A percentile compares a stretch with the other conserved stretches of the same genome.
phyloP scores from a whole-genome alignment of 2,797 vertebrate genomes.

The Melanotaenia maccullochi region DNA sequence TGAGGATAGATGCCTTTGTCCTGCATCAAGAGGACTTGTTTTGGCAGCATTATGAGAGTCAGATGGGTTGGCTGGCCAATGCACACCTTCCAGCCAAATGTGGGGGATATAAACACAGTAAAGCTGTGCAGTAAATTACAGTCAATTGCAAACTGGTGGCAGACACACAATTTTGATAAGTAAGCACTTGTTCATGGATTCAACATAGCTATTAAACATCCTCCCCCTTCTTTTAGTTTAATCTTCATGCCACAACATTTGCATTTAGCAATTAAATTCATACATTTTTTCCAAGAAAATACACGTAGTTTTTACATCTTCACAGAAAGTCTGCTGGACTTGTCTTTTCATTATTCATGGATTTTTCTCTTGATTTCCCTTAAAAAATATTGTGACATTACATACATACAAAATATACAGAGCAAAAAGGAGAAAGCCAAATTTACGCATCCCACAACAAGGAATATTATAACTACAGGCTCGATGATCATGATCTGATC shows the following conservation, averaged over 20 bases:
- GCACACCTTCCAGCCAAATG: slow-evolving; percentile 49
- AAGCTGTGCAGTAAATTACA: slow-evolving; percentile 40
- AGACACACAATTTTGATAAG: slow-evolving; percentile 35
- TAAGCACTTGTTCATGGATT: slow-evolving; percentile 54
- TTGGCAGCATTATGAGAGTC: slow-evolving; percentile 47
- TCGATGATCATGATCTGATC: too few relatives aligned
- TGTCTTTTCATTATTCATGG: not conserved
- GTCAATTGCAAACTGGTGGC: slow-evolving; percentile 43
- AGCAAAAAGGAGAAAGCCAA: too few relatives aligned
- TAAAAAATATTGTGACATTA: too few relatives aligned
- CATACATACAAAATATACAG: too few relatives aligned
- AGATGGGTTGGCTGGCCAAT: slow-evolving; percentile 33
- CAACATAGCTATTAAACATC: slow-evolving; percentile 47
- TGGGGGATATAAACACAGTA: slow-evolving; percentile 44
- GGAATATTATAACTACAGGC: too few relatives aligned
- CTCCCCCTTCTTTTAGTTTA: slow-evolving; percentile 19
- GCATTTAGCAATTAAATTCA: slow-evolving; percentile 15
- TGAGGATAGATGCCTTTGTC: slow-evolving; percentile 40
- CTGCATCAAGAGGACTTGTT: slow-evolving; percentile 40
- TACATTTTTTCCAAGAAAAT: slow-evolving; percentile 8
- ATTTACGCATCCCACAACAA: too few relatives aligned
- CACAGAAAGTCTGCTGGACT: too few relatives aligned
- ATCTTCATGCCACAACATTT: slow-evolving; percentile 32
- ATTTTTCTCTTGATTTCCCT: not conserved
- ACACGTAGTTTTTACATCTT: not conserved